Evolutionary conservation across 2,113 vertebrate genomes (phyloP), one percentile per base, ranked within the genome.

Genomic region (Tylochromis polylepis): DNA sequence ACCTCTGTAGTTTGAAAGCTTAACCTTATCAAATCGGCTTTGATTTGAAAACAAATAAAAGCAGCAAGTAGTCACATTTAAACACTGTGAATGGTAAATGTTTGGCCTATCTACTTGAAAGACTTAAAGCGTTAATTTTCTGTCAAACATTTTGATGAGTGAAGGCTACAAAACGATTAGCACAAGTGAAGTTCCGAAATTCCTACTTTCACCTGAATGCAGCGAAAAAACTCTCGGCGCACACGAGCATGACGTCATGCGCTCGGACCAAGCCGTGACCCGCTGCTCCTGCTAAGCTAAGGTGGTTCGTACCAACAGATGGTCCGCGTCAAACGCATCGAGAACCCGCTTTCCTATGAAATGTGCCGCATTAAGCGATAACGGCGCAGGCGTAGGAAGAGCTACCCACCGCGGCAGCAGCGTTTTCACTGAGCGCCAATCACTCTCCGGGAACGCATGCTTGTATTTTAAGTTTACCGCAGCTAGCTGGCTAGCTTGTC

Each of bases 201-300:
- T 90, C 62, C 60, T 62, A 86, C 59, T 9, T 2, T 62, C 12
- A 5, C 46, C 0, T 88, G 65, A 91, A 93, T 62, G 89, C 88
- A 43, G 18, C 92, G 27, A 46, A 67, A 65, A 22, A 77, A 4
- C 34, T 59, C 34, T 51, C 29, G 70, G 51, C 85, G 6, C 81
- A 70, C 77, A 62, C 7, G 53, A 51, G 22, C 29, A 82, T 95
- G 95, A 95, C 95, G 93, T 94, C 93, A 94, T 57, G 29, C 67
- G 83, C 55, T 87, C 83, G 86, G 86, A 92, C 92, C 72, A 83
- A 90, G 87, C 92, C 87, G 75, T 95, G 94, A 95, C 93, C 95
- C 81, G 88, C 89, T 90, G 92, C 91, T 90, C 87, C 15, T 79
- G 83, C 89, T 92, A 92, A 70, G 93, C 93, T 94, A 94, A 77